Evolutionary conservation across 2,113 vertebrate species (phyloP).

Genomic region (Parus major): DNA sequence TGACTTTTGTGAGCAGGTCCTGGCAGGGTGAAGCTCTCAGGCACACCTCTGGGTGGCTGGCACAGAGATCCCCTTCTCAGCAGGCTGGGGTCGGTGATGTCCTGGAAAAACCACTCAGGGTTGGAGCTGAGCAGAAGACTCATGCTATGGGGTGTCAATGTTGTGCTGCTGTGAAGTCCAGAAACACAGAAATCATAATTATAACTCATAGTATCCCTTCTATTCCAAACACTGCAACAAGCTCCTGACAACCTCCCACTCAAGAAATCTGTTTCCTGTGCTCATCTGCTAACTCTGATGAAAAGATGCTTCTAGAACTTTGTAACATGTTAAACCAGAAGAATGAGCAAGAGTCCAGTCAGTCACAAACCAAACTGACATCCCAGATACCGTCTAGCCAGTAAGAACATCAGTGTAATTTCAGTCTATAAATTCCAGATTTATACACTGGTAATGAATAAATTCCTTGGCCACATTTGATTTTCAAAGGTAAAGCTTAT

Average conservation of each 20-base stretch:
- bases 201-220: rapidly evolving
- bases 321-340: background rate
- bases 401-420: background rate
- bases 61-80: rapidly evolving
- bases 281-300: background rate
- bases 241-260: background rate
- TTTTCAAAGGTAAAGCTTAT: background rate
- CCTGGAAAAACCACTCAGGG: background rate
- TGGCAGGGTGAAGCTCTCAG: background rate
- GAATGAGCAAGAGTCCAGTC: background rate
- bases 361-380: background rate
- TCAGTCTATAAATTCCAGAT: background rate
- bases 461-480: background rate
- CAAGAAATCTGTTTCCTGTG: background rate
- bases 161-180: background rate
- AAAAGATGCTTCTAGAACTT: background rate
- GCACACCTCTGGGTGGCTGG: background rate
- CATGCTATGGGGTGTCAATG: rapidly evolving
- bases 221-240: background rate
- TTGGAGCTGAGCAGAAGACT: background rate
- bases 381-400: background rate
- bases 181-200: background rate
- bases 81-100: background rate
- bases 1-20: background rate
- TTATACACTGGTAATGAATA: background rate